Evolutionary conservation across 1,140 invertebrate genomes (phyloP).

Genomic region (Scaptomyza montana): DNA sequence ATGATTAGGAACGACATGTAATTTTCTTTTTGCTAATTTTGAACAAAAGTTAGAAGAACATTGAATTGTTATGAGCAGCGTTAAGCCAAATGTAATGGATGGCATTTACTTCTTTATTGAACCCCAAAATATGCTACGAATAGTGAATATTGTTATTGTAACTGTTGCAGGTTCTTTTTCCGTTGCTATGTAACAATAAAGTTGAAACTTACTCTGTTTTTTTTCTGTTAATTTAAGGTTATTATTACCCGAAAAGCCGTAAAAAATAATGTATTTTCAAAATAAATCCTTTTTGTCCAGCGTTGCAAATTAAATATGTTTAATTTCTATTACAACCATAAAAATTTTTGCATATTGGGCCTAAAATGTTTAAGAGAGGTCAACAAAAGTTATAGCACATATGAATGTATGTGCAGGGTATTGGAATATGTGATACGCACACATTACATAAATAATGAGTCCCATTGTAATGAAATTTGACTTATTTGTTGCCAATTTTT

Average conservation of each 20-base stretch:
- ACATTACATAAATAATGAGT: slow-evolving; percentile 69
- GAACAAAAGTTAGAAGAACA: slow-evolving; percentile 49
- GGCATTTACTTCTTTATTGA: slow-evolving; percentile 35
- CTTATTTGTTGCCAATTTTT: slow-evolving; percentile 70
- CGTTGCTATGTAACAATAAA: no score
- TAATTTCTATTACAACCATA: no score
- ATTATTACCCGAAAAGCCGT: not conserved
- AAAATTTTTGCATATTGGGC: no score
- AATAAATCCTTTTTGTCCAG: no score
- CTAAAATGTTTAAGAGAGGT: no score
- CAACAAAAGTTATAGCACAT: no score
- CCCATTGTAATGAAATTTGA: slow-evolving; percentile 65
- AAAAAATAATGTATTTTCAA: no score
- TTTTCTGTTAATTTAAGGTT: not conserved
- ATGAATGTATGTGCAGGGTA: slow-evolving; percentile 8
- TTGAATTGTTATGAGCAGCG: slow-evolving; percentile 63
- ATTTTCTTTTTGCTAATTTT: slow-evolving; percentile 76
- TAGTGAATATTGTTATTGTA: slow-evolving; percentile 6
- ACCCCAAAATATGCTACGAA: slow-evolving; percentile 10
- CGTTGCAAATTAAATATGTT: no score
- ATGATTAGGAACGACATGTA: slow-evolving; percentile 79
- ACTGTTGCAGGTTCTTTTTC: not conserved
- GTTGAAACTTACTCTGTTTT: not conserved
- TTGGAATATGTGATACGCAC: slow-evolving; percentile 56
- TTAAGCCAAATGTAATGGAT: slow-evolving; percentile 41